Conservation (phyloP, 1,140 invertebrate genomes). For the Trichomalopsis sarcophagae region DNA sequence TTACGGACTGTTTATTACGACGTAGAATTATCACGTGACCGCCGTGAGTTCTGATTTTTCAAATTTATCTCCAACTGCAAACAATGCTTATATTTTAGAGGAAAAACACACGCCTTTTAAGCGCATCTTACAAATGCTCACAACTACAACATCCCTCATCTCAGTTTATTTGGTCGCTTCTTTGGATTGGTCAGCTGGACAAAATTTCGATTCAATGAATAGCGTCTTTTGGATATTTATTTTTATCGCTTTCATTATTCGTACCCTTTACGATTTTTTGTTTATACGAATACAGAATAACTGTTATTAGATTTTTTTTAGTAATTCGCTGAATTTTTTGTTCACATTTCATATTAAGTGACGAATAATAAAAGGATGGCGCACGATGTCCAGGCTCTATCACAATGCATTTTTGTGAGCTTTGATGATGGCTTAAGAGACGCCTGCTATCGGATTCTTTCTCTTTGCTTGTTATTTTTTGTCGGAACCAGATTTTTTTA, state of each 20-base stretch:
- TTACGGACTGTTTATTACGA: constrained; percentile 52
- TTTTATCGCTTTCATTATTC: constrained; percentile 41
- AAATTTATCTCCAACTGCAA: constrained; percentile 51
- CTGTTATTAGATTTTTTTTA: constrained; percentile 15
- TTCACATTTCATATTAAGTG: constrained; percentile 28
- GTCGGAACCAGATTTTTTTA: constrained; percentile 49
- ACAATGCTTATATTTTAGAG: constrained; percentile 42
- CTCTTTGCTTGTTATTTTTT: constrained; percentile 43
- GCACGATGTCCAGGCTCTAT: constrained; percentile 72
- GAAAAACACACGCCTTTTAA: constrained; percentile 64
- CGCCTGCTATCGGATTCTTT: constrained; percentile 18
- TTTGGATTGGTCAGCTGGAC: constrained; percentile 76
- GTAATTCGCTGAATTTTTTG: neutral
- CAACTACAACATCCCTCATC: constrained; percentile 68
- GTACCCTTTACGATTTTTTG: neutral
- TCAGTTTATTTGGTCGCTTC: constrained; percentile 74
- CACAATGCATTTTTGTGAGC: constrained; percentile 72
- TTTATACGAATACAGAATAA: neutral
- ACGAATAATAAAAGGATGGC: constrained; percentile 46
- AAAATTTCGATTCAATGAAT: constrained; percentile 65
- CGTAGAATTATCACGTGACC: constrained; percentile 69
- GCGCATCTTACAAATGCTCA: constrained; percentile 65
- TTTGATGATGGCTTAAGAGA: constrained; percentile 62
- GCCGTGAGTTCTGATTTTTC: constrained; percentile 51
- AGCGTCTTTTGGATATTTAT: constrained; percentile 47